Evolutionary conservation across 2,113 vertebrate genomes (phyloP).

Genomic region (Struthidea cinerea): DNA sequence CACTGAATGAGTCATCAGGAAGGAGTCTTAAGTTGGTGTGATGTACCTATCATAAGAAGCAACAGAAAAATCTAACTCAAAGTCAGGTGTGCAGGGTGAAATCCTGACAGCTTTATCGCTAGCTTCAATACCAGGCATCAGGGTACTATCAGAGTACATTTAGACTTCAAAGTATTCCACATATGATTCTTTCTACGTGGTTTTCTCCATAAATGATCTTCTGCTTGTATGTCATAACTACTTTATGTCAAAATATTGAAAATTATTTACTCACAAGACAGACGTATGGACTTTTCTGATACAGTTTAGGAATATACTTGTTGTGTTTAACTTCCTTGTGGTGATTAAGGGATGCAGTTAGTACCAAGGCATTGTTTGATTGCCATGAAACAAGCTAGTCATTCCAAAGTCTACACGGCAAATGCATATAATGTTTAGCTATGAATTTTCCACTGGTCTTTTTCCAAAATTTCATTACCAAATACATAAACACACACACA

Average conservation of each 20-base stretch:
- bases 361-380: not conserved
- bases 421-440: not conserved
- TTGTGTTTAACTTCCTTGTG: not conserved
- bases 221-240: not conserved
- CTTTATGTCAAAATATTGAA: not conserved
- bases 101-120: not conserved
- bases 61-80: not conserved
- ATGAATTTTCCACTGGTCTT: not conserved
- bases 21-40: not conserved
- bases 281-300: not conserved
- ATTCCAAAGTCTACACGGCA: not conserved
- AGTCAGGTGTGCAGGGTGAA: not conserved
- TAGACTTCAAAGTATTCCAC: not conserved
- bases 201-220: not conserved
- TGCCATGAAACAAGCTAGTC: not conserved
- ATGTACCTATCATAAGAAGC: not conserved
- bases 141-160: not conserved
- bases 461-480: not conserved
- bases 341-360: not conserved
- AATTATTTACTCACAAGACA: not conserved
- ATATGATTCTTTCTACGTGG: accelerated
- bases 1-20: not conserved
- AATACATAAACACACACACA: not conserved
- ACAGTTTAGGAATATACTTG: not conserved
- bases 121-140: not conserved